These are phyloP conservation scores for Sebastes reedi DNA, from an alignment of 2,797 vertebrate species.

Conservation along the genomic window DNA sequence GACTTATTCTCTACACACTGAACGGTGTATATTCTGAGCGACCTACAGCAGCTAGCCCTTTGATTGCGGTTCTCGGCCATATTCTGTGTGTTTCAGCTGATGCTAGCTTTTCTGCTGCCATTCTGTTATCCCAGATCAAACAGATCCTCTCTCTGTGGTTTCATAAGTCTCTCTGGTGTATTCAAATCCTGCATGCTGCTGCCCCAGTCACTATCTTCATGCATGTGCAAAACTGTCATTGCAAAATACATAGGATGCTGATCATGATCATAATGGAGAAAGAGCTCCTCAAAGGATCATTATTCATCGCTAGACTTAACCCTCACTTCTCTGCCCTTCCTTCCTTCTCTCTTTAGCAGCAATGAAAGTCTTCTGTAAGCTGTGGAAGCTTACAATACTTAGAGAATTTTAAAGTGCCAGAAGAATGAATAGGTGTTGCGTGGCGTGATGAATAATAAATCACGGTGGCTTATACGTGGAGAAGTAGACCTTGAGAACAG, in stretches of 20 bases:
- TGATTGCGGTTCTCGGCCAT: conserved; percentile 30
- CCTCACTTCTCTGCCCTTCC: conserved; percentile 32
- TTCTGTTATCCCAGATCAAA: conserved; percentile 56
- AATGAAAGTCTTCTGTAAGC: conserved; percentile 58
- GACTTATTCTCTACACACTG: neutral
- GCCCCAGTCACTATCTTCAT: conserved; percentile 19
- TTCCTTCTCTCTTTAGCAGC: conserved; percentile 34
- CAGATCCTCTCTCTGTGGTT: conserved; percentile 6
- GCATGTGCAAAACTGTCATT: conserved; percentile 46
- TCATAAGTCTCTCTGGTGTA: conserved; percentile 18
- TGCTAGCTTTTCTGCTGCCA: conserved; percentile 50
- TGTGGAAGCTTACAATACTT: conserved; percentile 46
- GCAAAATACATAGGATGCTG: conserved; percentile 41
- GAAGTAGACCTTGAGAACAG: conserved; percentile 69
- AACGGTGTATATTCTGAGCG: neutral
- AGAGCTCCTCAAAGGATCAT: conserved; percentile 55
- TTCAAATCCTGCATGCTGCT: conserved; percentile 29
- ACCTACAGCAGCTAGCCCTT: conserved; percentile 21
- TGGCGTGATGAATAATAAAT: conserved; percentile 78
- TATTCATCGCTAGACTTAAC: conserved; percentile 40
- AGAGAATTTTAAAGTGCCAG: conserved; percentile 72
- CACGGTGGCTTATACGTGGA: conserved; percentile 48
- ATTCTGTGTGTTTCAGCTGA: conserved; percentile 58
- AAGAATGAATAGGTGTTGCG: conserved; percentile 67
- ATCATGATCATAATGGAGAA: conserved; percentile 53